phyloP scores from a whole-genome alignment of 2,113 vertebrate genomes.

The Okapia johnstoni region DNA sequence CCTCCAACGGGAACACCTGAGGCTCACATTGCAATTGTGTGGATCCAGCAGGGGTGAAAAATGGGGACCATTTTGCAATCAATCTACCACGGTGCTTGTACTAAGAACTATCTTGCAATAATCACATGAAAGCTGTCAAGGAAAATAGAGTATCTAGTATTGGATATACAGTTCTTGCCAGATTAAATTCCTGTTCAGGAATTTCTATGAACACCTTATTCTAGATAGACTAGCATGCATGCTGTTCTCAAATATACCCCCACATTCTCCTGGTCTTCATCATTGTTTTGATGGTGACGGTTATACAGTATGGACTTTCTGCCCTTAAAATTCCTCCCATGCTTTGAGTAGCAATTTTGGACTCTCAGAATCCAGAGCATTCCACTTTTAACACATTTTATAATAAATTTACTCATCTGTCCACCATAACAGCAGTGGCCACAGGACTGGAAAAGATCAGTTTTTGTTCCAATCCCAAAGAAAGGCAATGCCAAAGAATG shows the following conservation, averaged over 20 bases:
- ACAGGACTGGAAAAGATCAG: too few species aligned
- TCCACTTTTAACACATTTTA: not conserved
- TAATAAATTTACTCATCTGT: not conserved
- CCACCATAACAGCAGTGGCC: not conserved
- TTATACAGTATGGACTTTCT: not conserved
- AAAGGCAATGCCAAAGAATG: too few species aligned
- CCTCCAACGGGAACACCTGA: not conserved
- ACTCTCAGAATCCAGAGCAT: not conserved
- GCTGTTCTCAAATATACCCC: not conserved
- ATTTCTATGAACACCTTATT: not conserved
- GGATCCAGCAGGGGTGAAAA: not conserved
- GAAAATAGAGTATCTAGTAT: not conserved
- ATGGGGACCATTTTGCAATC: not conserved
- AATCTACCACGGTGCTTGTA: not conserved
- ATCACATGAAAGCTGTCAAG: not conserved
- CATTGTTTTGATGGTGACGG: not conserved
- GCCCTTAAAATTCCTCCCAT: not conserved
- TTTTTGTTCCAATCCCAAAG: too few species aligned
- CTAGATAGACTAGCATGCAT: not conserved
- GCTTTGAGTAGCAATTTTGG: not conserved
- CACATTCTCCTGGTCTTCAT: not conserved
- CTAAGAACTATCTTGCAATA: not conserved
- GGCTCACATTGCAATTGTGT: not conserved
- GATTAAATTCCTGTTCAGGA: not conserved
- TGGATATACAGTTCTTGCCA: not conserved